phyloP scores from a whole-genome alignment of 2,797 vertebrate species.

The Eidolon dupreanum region DNA sequence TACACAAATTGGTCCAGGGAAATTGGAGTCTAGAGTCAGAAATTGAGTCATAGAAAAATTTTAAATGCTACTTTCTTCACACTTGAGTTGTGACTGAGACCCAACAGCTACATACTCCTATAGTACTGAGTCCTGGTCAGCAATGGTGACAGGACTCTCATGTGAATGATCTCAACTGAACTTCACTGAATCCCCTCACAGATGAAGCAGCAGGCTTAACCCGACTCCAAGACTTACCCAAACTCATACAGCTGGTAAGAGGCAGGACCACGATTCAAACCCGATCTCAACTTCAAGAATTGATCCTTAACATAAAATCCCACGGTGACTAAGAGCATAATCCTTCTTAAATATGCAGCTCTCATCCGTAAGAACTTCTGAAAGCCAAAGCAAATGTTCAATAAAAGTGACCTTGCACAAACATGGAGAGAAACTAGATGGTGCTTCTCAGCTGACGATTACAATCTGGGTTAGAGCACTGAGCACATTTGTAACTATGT shows the following conservation, averaged over 20 bases:
- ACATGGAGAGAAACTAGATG: background rate
- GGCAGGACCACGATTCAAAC: background rate
- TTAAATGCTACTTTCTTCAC: background rate
- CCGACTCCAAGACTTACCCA: background rate
- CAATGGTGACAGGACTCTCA: background rate
- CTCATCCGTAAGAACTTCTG: background rate
- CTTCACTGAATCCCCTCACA: background rate
- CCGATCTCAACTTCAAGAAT: background rate
- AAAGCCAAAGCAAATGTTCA: background rate
- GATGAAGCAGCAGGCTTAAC: background rate
- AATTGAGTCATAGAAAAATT: background rate
- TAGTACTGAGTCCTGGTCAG: background rate
- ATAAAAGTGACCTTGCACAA: background rate
- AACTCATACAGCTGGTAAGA: background rate
- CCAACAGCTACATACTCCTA: background rate
- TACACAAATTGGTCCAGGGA: background rate
- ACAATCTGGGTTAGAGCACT: background rate
- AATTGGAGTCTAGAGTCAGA: background rate
- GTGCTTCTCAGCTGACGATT: background rate
- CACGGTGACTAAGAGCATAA: background rate
- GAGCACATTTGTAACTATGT: background rate
- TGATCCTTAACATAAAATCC: background rate
- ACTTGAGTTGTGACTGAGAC: background rate
- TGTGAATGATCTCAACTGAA: background rate
- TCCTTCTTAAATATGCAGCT: background rate